A percentile compares a stretch with the other conserved stretches of the same genome.
phyloP scores from a whole-genome alignment of 2,113 vertebrate species.

The Aspiorhynchus laticeps region DNA sequence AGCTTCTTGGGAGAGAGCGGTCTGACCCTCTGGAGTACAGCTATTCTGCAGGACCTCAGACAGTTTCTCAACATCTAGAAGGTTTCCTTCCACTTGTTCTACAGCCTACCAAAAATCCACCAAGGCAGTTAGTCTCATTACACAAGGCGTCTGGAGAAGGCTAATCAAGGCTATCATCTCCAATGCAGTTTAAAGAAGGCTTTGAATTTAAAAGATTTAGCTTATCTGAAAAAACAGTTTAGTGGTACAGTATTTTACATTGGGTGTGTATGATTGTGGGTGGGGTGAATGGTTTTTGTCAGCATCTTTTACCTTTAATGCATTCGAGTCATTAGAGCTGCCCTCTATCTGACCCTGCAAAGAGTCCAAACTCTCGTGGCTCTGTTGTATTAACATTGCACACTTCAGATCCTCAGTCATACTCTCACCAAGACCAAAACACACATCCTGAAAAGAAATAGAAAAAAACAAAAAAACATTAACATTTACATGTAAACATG shows the following conservation, averaged over 20 bases:
- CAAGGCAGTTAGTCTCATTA: neutral
- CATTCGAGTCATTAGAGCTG: too few relatives aligned
- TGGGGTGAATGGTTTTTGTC: too few relatives aligned
- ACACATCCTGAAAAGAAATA: too few relatives aligned
- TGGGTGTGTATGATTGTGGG: too few relatives aligned
- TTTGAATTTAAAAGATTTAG: neutral
- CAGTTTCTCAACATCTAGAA: constrained; percentile 32
- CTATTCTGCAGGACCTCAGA: constrained; percentile 7
- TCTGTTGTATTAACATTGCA: neutral
- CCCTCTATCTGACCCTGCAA: too few relatives aligned
- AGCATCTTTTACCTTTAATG: too few relatives aligned
- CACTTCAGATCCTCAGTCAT: neutral
- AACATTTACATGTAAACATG: too few relatives aligned
- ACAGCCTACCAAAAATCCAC: neutral
- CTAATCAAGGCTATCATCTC: neutral
- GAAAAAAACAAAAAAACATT: too few relatives aligned
- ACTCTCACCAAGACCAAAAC: too few relatives aligned
- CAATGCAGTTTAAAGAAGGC: neutral
- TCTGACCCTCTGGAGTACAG: constrained; percentile 42
- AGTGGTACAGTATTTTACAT: neutral
- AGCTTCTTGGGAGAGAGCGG: constrained; percentile 51
- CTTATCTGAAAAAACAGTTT: neutral
- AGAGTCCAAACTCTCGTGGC: too few relatives aligned
- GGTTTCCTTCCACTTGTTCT: neutral
- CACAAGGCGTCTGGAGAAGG: neutral